Evolutionary conservation across 2,113 vertebrate species (phyloP).

Genomic region (Eulemur macaco): DNA sequence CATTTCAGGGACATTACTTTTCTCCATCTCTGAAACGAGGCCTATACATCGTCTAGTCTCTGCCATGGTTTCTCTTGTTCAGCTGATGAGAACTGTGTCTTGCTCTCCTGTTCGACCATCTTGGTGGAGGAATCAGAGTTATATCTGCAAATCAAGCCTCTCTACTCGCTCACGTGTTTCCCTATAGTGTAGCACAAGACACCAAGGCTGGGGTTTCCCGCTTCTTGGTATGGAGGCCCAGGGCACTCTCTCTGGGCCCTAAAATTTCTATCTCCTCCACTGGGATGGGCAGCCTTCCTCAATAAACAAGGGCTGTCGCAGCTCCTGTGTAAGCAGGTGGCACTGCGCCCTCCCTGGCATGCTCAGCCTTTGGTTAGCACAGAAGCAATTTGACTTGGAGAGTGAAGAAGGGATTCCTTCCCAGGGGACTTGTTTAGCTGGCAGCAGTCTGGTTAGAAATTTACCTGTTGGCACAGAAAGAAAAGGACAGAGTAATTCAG

Average conservation of each 20-base stretch:
- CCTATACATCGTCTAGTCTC: background rate
- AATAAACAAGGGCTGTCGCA: background rate
- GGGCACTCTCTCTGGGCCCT: background rate
- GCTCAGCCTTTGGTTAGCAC: background rate
- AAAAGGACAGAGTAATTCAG: constrained; percentile 46
- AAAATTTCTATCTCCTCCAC: background rate
- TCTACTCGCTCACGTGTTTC: background rate
- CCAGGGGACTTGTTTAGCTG: constrained; percentile 37
- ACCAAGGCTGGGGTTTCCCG: background rate
- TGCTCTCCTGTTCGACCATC: background rate
- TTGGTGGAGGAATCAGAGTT: background rate
- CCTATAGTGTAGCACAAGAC: background rate
- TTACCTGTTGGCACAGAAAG: constrained; percentile 45
- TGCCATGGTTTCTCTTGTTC: background rate
- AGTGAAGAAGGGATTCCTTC: constrained; percentile 29
- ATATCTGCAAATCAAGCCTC: background rate
- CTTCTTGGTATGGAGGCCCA: background rate
- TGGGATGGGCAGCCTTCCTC: background rate
- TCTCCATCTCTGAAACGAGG: constrained; percentile 23
- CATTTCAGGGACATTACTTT: constrained; percentile 42
- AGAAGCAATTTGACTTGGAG: constrained; percentile 21
- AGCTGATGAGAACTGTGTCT: background rate
- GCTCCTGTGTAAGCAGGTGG: background rate
- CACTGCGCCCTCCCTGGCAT: background rate
- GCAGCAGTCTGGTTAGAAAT: constrained; percentile 45